Evolutionary conservation across 1,140 invertebrate genomes (phyloP).

Genomic region (Luehdorfia chinensis): DNA sequence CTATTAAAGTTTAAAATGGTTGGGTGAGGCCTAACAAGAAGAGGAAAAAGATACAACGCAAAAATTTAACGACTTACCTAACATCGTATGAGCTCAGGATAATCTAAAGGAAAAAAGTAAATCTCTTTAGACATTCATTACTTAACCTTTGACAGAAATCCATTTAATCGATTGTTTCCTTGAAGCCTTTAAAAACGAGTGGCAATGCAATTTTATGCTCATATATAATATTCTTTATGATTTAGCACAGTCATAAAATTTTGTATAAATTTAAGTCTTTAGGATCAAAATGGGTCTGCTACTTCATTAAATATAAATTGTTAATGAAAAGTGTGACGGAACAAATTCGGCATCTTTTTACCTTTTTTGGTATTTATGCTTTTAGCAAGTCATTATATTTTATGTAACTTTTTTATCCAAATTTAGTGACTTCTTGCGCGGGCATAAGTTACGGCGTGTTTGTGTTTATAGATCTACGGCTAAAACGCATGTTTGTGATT

Average conservation of each 20-base stretch:
- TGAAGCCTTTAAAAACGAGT: constrained; percentile 3
- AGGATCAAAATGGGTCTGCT: neutral
- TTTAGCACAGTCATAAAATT: constrained; percentile 12
- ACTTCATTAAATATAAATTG: constrained; percentile 10
- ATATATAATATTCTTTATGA: constrained; percentile 5
- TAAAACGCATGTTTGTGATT: no score
- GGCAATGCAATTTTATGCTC: constrained; percentile 1
- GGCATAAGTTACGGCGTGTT: no score
- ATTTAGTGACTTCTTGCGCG: no score
- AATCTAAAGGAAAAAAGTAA: constrained; percentile 3
- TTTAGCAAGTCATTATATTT: no score
- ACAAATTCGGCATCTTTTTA: neutral
- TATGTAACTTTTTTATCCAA: no score
- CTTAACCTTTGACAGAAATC: neutral
- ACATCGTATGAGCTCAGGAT: neutral
- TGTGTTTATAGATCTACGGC: no score
- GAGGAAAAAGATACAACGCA: no score
- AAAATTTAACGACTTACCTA: no score
- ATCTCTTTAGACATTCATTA: neutral
- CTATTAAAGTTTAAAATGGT: no score
- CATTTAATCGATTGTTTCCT: constrained; percentile 1
- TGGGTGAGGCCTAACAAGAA: no score
- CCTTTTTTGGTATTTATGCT: no score
- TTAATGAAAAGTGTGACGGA: neutral
- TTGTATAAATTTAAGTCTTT: no score